Conservation (phyloP, 2,113 vertebrate species). For the Murina feae region DNA sequence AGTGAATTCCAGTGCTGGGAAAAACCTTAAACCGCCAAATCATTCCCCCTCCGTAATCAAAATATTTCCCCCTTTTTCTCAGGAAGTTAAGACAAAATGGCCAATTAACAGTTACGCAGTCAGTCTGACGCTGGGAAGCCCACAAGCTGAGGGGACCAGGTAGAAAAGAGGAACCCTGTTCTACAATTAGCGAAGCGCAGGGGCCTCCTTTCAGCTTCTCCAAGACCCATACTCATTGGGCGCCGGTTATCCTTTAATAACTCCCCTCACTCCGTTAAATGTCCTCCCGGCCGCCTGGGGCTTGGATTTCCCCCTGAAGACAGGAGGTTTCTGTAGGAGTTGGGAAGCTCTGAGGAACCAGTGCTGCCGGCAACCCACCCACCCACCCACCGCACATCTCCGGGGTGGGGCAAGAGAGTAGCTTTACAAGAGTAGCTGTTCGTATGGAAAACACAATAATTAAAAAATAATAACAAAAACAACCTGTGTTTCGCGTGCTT, state of each 20-base stretch:
- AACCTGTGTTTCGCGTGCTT: neutral
- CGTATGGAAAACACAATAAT: neutral
- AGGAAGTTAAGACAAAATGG: conserved; percentile 27
- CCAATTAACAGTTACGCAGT: neutral
- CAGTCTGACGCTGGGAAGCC: neutral
- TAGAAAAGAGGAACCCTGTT: neutral
- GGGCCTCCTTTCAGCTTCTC: neutral
- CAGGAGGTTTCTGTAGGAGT: neutral
- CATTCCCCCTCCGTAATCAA: neutral
- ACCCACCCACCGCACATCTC: neutral
- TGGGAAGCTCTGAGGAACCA: neutral
- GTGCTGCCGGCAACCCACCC: neutral
- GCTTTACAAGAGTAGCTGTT: neutral
- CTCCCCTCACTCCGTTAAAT: neutral
- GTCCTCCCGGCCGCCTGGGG: neutral
- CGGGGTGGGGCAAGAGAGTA: neutral
- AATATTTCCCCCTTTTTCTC: conserved; percentile 26
- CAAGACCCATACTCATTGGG: neutral
- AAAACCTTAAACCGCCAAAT: neutral
- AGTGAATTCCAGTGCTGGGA: neutral
- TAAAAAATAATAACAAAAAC: neutral
- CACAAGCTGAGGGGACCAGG: neutral
- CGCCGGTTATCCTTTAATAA: neutral
- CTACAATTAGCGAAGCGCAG: neutral
- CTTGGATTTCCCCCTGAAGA: conserved; percentile 14